Percentiles rank a stretch among this genome's conserved stretches.
phyloP scores from a whole-genome alignment of 2,888 invertebrate species.

The Crioceris asparagi region DNA sequence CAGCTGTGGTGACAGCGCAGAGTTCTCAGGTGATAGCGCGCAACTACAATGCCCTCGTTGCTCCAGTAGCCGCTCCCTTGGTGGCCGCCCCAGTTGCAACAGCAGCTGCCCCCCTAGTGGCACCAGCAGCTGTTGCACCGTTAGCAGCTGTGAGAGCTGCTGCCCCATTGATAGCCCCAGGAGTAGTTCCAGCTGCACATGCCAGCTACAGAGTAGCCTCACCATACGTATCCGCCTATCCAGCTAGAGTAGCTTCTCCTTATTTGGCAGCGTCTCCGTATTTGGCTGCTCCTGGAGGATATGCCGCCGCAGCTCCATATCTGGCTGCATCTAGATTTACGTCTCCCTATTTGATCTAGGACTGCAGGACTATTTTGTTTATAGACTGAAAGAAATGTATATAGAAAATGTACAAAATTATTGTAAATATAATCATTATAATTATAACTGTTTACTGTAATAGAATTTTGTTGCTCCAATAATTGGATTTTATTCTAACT shows the following conservation, averaged over 20 bases:
- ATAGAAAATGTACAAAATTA: too few relatives aligned
- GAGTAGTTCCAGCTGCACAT: neutral
- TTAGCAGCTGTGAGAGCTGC: conserved; percentile 1
- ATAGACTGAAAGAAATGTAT: too few relatives aligned
- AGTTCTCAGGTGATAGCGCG: conserved; percentile 54
- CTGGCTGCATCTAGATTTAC: too few relatives aligned
- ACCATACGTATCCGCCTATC: conserved; percentile 1
- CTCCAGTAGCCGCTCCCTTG: conserved; percentile 25
- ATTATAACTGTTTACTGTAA: too few relatives aligned
- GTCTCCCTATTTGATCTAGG: too few relatives aligned
- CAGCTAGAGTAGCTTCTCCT: conserved; percentile 5
- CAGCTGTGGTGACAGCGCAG: conserved; percentile 47
- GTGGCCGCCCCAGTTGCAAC: conserved; percentile 30
- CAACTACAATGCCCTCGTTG: conserved; percentile 48
- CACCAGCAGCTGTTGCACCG: conserved; percentile 25
- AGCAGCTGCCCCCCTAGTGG: conserved; percentile 34
- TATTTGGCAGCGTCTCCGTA: conserved; percentile 1
- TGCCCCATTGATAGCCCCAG: neutral
- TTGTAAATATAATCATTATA: too few relatives aligned
- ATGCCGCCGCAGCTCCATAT: too few relatives aligned
- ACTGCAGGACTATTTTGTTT: too few relatives aligned
- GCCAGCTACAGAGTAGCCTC: conserved; percentile 8
- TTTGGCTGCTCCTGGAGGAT: too few relatives aligned
- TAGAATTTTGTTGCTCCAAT: too few relatives aligned
- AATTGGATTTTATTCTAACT: too few relatives aligned